These are phyloP conservation scores for Crypturellus undulatus DNA, from an alignment of 2,113 vertebrate species.

Conservation along the genomic window DNA sequence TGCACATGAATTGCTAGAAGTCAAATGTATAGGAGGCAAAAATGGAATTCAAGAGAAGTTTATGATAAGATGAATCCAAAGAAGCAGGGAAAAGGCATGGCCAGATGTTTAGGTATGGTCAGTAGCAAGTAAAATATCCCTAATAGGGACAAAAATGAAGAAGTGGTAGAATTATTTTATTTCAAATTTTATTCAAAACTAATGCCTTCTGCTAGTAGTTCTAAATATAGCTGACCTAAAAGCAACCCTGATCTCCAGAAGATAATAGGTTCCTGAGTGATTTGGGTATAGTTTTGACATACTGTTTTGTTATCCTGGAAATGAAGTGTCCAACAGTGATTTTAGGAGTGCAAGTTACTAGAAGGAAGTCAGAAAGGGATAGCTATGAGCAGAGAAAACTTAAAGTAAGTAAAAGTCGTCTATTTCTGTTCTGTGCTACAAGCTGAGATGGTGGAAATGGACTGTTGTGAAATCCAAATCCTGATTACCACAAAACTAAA, in stretches of 20 bases:
- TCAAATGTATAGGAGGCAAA: neutral
- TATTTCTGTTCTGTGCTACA: neutral
- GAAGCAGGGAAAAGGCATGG: neutral
- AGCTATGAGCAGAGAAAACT: neutral
- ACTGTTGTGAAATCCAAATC: neutral
- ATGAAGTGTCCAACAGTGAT: neutral
- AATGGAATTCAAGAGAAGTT: neutral
- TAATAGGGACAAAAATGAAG: neutral
- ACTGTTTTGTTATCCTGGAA: neutral
- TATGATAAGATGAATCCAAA: neutral
- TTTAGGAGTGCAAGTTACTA: neutral
- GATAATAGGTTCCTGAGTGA: neutral
- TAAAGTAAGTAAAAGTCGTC: neutral
- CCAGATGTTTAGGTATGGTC: neutral
- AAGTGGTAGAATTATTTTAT: neutral
- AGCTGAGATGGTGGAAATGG: accelerated
- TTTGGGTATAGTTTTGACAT: neutral
- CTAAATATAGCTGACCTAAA: neutral
- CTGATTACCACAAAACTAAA: neutral
- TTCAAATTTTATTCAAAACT: slow-evolving; percentile 7
- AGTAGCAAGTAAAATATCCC: neutral
- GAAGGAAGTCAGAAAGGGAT: neutral
- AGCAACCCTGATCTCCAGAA: neutral
- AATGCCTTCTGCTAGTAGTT: neutral
- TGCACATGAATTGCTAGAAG: neutral